Percentiles rank a stretch among this genome's conserved stretches.
Conservation (phyloP, 2,888 invertebrate genomes). For the Unio pictorum region DNA sequence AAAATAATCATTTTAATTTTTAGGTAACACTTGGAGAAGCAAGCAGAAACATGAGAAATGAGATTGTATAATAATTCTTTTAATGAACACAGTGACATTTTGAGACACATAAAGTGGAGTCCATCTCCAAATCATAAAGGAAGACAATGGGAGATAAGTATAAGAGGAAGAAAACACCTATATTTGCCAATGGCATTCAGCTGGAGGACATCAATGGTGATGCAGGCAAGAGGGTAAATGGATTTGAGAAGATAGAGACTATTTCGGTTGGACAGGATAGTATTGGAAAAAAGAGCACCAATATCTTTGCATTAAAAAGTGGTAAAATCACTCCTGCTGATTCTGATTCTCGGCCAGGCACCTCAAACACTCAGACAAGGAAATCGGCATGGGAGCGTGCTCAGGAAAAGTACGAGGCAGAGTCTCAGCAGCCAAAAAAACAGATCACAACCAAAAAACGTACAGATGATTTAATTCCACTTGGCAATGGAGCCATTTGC, state of each 20-base stretch:
- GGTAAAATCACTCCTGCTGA: conserved; percentile 9
- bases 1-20: no score
- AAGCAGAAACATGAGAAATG: not conserved
- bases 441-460: conserved; percentile 21
- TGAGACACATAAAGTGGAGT: not conserved
- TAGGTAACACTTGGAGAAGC: not conserved
- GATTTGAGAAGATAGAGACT: not conserved
- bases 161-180: not conserved
- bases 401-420: conserved; percentile 47
- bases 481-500: conserved; percentile 29
- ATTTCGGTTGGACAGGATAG: conserved; percentile 1
- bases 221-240: not conserved
- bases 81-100: no score
- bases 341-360: conserved; percentile 7
- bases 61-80: no score
- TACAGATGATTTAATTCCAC: conserved; percentile 8
- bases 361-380: conserved; percentile 20
- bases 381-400: conserved; percentile 65
- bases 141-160: not conserved
- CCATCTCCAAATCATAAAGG: not conserved
- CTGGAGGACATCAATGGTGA: not conserved
- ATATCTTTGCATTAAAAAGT: not conserved
- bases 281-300: not conserved
- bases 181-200: not conserved
- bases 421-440: conserved; percentile 23